Evolutionary conservation across 1,140 invertebrate species (phyloP).

Genomic region (Drosophila insularis): DNA sequence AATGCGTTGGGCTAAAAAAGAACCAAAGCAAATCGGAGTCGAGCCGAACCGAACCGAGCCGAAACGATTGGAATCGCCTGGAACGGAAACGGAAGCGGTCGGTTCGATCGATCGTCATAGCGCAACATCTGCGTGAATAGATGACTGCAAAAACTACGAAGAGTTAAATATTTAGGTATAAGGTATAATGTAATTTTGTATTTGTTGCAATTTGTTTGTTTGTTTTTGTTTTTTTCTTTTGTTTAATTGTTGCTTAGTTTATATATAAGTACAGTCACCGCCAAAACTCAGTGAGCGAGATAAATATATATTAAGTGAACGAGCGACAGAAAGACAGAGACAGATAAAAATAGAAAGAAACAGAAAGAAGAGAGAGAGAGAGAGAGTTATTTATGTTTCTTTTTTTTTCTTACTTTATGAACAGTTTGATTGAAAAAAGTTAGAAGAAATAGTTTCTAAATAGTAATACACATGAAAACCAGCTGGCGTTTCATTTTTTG

Average conservation of each 20-base stretch:
- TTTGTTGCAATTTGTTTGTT: background rate
- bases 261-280: constrained; percentile 1
- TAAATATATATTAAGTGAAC: background rate
- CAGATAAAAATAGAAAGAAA: background rate
- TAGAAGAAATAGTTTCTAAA: background rate
- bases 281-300: background rate
- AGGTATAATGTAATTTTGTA: constrained; percentile 10
- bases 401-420: background rate
- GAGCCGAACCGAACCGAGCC: constrained; percentile 34
- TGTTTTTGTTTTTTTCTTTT: background rate
- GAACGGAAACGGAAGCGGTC: background rate
- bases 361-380: background rate
- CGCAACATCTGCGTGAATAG: constrained; percentile 7
- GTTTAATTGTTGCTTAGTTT: background rate
- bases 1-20: constrained; percentile 50
- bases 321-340: background rate
- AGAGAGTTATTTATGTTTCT: background rate
- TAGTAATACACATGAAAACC: constrained; percentile 15
- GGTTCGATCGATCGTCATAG: constrained; percentile 4
- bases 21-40: constrained; percentile 63
- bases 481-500: constrained; percentile 18
- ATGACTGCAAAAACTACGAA: constrained; percentile 10
- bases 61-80: background rate
- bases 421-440: background rate
- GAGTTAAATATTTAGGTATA: constrained; percentile 17